Conservation (phyloP, 2,888 invertebrate species). For the Monochamus alternatus region DNA sequence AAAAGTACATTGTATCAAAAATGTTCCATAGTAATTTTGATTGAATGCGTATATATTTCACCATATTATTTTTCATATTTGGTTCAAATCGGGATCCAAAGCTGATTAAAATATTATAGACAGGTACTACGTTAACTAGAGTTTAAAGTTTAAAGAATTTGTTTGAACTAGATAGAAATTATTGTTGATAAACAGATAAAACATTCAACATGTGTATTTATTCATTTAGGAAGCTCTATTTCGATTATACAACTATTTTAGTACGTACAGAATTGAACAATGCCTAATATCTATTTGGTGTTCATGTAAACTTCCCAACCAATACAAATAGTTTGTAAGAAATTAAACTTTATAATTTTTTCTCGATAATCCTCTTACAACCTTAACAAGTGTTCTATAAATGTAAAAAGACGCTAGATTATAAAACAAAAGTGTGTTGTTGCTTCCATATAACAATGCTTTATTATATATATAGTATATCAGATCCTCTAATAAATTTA, state of each 20-base stretch:
- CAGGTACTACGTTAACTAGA: background rate
- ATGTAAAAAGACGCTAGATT: too few species aligned
- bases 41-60: conserved; percentile 27
- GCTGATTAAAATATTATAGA: background rate
- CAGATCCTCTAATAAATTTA: too few species aligned
- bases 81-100: conserved; percentile 38
- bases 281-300: too few species aligned
- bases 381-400: too few species aligned
- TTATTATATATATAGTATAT: too few species aligned
- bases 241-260: background rate
- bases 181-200: background rate
- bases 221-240: background rate
- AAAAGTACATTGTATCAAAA: conserved; percentile 36
- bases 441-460: too few species aligned
- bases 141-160: background rate
- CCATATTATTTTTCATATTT: conserved; percentile 31
- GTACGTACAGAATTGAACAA: too few species aligned
- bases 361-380: too few species aligned
- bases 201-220: background rate
- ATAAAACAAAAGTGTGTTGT: too few species aligned
- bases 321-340: too few species aligned
- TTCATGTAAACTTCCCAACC: too few species aligned
- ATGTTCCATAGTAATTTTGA: conserved; percentile 27
- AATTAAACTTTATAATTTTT: too few species aligned
- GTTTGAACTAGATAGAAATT: background rate